Percentiles rank a stretch among this genome's conserved stretches.
These are phyloP conservation scores for Amblyopsis rosae DNA, from an alignment of 2,113 vertebrate species.

Conservation along the genomic window DNA sequence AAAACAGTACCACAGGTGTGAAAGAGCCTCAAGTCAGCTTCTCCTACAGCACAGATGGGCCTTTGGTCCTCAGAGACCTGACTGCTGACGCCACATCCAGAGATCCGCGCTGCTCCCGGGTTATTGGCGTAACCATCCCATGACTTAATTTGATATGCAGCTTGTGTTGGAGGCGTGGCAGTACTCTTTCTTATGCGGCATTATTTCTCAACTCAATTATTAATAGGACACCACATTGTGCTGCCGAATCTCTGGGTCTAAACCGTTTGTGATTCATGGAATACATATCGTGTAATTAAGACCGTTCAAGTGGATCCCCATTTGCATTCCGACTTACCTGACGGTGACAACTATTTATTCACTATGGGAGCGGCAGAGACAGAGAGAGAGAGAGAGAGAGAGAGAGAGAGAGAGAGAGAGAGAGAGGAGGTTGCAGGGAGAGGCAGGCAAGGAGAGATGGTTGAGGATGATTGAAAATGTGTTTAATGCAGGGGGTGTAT, in stretches of 20 bases:
- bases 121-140: slow-evolving; percentile 48
- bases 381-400: neutral
- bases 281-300: slow-evolving; percentile 84
- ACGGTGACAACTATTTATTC: slow-evolving; percentile 70
- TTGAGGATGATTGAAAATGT: slow-evolving; percentile 74
- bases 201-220: slow-evolving; percentile 77
- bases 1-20: too few species aligned
- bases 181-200: slow-evolving; percentile 65
- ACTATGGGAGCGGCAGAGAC: slow-evolving; percentile 30
- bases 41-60: slow-evolving; percentile 83
- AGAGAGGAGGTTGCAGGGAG: slow-evolving; percentile 31
- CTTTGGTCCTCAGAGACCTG: slow-evolving; percentile 86
- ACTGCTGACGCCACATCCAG: slow-evolving; percentile 82
- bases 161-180: slow-evolving; percentile 51
- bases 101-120: slow-evolving; percentile 71
- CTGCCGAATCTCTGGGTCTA: slow-evolving; percentile 68
- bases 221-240: slow-evolving; percentile 75
- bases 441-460: slow-evolving; percentile 59
- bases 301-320: slow-evolving; percentile 77
- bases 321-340: slow-evolving; percentile 74
- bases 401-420: slow-evolving; percentile 32
- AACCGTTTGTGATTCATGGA: slow-evolving; percentile 81
- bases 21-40: slow-evolving; percentile 81
- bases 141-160: slow-evolving; percentile 68
- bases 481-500: slow-evolving; percentile 75